Conservation (phyloP, 2,113 vertebrate genomes). For the Hydrochoerus hydrochaeris region DNA sequence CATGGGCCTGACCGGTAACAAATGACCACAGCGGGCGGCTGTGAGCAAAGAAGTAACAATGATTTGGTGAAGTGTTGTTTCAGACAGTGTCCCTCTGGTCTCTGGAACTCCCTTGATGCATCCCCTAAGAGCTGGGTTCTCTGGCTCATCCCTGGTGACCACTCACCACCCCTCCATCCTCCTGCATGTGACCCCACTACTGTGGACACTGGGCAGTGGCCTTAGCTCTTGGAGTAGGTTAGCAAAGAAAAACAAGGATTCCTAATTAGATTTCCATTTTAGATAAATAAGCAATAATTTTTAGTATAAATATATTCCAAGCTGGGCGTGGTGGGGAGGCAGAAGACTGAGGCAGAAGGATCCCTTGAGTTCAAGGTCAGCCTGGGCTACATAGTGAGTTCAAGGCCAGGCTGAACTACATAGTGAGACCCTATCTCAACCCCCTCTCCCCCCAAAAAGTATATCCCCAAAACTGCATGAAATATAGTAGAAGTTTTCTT, state of each 20-base stretch:
- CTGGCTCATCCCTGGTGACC: background rate
- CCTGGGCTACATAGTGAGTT: background rate
- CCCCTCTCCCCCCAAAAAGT: background rate
- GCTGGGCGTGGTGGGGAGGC: background rate
- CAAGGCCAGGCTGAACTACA: background rate
- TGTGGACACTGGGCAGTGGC: background rate
- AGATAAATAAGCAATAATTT: background rate
- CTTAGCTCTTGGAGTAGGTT: background rate
- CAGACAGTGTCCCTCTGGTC: background rate
- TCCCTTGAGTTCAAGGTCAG: background rate
- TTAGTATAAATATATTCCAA: background rate
- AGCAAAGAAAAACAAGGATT: background rate
- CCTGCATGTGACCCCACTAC: accelerated
- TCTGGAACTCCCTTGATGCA: accelerated
- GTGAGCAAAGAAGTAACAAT: accelerated
- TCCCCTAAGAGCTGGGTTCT: background rate
- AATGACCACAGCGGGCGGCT: too few relatives aligned
- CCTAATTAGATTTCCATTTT: background rate
- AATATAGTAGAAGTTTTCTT: background rate
- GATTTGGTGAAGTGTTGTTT: background rate
- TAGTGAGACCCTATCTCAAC: background rate
- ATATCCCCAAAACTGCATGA: background rate
- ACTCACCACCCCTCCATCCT: accelerated
- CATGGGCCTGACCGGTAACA: background rate
- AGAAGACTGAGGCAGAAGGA: background rate